Percentiles rank a stretch among this genome's conserved stretches.
These are phyloP conservation scores for Torymus texanus DNA, from an alignment of 2,888 invertebrate species.

Conservation along the genomic window DNA sequence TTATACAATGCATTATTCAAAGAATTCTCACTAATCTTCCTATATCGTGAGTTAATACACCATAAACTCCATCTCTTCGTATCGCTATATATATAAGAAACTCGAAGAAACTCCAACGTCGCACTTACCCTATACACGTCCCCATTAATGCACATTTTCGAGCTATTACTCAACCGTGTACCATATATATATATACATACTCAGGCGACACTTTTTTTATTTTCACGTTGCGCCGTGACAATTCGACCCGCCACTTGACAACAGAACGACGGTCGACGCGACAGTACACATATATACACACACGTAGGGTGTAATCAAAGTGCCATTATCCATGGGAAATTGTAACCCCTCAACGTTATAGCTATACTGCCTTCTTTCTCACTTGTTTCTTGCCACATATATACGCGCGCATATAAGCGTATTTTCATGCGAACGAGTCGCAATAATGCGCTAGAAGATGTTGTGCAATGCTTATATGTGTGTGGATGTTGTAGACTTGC, in stretches of 20 bases:
- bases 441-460: neutral
- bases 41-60: too few species aligned
- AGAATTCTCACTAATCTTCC: too few species aligned
- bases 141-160: too few species aligned
- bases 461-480: neutral
- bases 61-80: too few species aligned
- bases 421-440: slow-evolving; percentile 23
- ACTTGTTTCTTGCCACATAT: neutral
- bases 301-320: slow-evolving; percentile 72
- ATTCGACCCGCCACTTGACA: slow-evolving; percentile 71
- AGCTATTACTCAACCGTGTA: too few species aligned
- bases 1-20: too few species aligned
- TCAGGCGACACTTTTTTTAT: slow-evolving; percentile 52
- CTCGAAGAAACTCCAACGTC: too few species aligned
- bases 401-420: too few species aligned
- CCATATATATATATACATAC: neutral
- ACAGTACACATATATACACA: too few species aligned
- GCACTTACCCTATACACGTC: too few species aligned
- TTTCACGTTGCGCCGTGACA: slow-evolving; percentile 56
- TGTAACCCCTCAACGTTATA: slow-evolving; percentile 65
- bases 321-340: slow-evolving; percentile 75
- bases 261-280: slow-evolving; percentile 65
- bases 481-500: neutral
- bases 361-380: slow-evolving; percentile 19
- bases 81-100: too few species aligned